Conservation (phyloP, 1,140 invertebrate genomes). For the Helicorthomorpha holstii region DNA sequence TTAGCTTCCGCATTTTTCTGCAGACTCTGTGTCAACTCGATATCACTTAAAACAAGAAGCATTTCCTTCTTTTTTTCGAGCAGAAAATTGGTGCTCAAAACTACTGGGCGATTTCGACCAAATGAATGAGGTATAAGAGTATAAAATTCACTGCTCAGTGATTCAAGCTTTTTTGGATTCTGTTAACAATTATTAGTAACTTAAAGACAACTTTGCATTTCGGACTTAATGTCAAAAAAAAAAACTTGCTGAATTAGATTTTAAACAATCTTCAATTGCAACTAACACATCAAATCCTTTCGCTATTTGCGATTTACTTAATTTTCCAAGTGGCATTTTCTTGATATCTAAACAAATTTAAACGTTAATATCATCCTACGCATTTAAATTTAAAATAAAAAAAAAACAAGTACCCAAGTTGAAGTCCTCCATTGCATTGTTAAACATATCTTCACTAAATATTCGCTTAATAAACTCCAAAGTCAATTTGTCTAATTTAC, state of each 20-base stretch:
- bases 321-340: conserved; percentile 33
- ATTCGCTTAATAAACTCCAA: conserved; percentile 27
- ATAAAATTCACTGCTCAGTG: conserved; percentile 27
- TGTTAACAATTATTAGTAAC: not conserved
- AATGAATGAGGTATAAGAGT: conserved; percentile 31
- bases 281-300: conserved; percentile 30
- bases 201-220: conserved; percentile 8
- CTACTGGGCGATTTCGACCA: conserved; percentile 24
- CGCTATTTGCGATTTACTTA: conserved; percentile 30
- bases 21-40: conserved; percentile 29
- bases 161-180: conserved; percentile 10
- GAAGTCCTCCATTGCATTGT: conserved; percentile 25
- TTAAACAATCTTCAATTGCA: conserved; percentile 26
- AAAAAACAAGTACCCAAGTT: too few relatives aligned
- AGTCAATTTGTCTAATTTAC: conserved; percentile 21
- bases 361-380: too few relatives aligned
- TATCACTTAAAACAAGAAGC: conserved; percentile 29
- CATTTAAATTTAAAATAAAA: conserved; percentile 1
- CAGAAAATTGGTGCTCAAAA: conserved; percentile 19
- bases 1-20: conserved; percentile 24
- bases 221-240: too few relatives aligned
- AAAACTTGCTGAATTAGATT: too few relatives aligned
- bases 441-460: conserved; percentile 31
- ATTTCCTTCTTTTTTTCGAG: conserved; percentile 30
- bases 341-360: too few relatives aligned